Evolutionary conservation across 2,888 invertebrate species (phyloP).

Genomic region (Plemyria rubiginata): DNA sequence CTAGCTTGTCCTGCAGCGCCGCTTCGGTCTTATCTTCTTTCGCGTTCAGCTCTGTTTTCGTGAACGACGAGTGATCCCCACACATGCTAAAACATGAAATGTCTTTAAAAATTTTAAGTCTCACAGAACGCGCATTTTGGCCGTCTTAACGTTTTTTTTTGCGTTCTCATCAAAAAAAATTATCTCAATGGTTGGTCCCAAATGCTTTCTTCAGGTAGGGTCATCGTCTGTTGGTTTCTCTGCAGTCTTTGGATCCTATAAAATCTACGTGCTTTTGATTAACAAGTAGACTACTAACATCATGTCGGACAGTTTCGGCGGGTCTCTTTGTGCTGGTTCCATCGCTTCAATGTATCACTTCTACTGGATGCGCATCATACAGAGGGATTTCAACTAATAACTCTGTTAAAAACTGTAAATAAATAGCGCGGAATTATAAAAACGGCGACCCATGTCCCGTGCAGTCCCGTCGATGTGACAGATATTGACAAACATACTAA

Average conservation of each 20-base stretch:
- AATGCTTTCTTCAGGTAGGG: background rate
- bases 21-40: constrained; percentile 53
- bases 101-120: background rate
- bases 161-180: too few relatives aligned
- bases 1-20: constrained; percentile 50
- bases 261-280: background rate
- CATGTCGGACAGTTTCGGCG: constrained; percentile 67
- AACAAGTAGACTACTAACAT: constrained; percentile 60
- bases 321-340: constrained; percentile 62
- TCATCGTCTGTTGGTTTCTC: background rate
- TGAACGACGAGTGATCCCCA: constrained; percentile 76
- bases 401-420: constrained; percentile 26
- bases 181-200: background rate
- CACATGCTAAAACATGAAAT: constrained; percentile 63
- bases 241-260: background rate
- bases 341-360: constrained; percentile 45
- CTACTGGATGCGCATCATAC: constrained; percentile 41
- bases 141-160: too few relatives aligned
- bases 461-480: constrained; percentile 19
- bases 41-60: constrained; percentile 69
- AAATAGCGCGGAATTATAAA: constrained; percentile 41
- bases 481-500: constrained; percentile 17
- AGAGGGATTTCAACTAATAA: constrained; percentile 34
- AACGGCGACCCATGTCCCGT: constrained; percentile 30
- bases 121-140: too few relatives aligned